Conservation (phyloP, 2,888 invertebrate species). For the Choristoneura rosaceana region DNA sequence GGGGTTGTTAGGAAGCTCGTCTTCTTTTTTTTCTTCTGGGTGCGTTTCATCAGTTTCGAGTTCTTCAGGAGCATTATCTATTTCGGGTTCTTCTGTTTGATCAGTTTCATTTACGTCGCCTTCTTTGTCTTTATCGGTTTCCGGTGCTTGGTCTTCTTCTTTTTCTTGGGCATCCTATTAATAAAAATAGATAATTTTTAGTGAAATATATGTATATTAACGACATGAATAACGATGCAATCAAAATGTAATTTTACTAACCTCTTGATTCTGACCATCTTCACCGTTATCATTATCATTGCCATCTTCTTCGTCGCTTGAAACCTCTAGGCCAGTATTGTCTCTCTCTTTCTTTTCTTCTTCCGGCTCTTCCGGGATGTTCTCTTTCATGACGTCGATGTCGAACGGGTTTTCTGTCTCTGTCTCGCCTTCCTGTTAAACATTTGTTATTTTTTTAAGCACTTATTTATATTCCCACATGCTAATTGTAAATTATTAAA, state of each 20-base stretch:
- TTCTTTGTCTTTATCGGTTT: conserved; percentile 59
- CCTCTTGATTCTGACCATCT: conserved; percentile 55
- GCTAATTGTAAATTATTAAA: not conserved
- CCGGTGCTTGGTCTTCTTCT: conserved; percentile 44
- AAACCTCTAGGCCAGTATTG: conserved; percentile 77
- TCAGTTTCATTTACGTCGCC: conserved; percentile 61
- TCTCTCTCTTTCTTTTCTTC: conserved; percentile 70
- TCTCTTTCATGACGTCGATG: conserved; percentile 91
- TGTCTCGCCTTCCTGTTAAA: conserved; percentile 79
- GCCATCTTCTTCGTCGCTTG: conserved; percentile 76
- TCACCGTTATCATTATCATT: conserved; percentile 61
- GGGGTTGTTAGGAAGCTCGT: conserved; percentile 73
- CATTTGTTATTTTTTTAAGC: not conserved
- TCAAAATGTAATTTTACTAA: conserved; percentile 22
- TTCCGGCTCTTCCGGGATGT: conserved; percentile 67
- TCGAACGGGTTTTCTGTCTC: conserved; percentile 94
- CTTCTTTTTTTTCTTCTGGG: conserved; percentile 56
- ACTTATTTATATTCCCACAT: not conserved
- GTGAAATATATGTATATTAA: not conserved
- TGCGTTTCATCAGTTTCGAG: conserved; percentile 56
- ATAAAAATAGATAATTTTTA: not conserved
- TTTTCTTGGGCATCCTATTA: conserved; percentile 40
- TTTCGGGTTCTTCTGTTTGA: conserved; percentile 56
- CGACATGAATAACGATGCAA: not conserved
- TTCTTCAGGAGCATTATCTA: conserved; percentile 34